phyloP scores from a whole-genome alignment of 2,113 vertebrate species.

The Cettia cetti region DNA sequence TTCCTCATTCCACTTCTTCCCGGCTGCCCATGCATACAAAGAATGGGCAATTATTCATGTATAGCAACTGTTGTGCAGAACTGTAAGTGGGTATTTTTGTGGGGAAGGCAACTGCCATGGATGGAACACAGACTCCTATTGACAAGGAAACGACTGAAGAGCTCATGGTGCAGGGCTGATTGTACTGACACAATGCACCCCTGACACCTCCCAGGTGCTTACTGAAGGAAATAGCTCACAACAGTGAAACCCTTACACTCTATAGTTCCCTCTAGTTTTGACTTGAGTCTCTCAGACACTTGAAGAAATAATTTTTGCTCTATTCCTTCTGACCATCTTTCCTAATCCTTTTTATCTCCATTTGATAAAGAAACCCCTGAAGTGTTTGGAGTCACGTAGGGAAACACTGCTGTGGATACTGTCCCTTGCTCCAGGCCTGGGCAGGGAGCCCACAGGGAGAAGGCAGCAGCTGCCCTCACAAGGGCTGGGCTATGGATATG shows the following conservation, averaged over 20 bases:
- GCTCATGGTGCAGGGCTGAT: neutral
- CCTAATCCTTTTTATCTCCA: neutral
- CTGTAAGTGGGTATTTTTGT: neutral
- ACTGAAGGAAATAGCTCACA: neutral
- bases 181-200: neutral
- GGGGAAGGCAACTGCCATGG: neutral
- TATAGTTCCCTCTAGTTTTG: neutral
- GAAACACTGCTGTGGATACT: rapidly evolving
- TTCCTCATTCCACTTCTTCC: neutral
- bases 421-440: rapidly evolving
- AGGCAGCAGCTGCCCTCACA: neutral
- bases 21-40: neutral
- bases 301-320: neutral
- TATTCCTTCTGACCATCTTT: neutral
- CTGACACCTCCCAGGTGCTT: neutral
- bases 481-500: rapidly evolving
- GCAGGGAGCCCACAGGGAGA: neutral
- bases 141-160: neutral
- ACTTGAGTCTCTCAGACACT: neutral
- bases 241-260: neutral
- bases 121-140: neutral
- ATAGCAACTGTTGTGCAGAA: neutral
- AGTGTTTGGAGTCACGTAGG: rapidly evolving
- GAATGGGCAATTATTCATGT: neutral
- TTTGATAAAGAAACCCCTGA: neutral